phyloP scores from a whole-genome alignment of 2,888 invertebrate species.

The Cyaniris semiargus region DNA sequence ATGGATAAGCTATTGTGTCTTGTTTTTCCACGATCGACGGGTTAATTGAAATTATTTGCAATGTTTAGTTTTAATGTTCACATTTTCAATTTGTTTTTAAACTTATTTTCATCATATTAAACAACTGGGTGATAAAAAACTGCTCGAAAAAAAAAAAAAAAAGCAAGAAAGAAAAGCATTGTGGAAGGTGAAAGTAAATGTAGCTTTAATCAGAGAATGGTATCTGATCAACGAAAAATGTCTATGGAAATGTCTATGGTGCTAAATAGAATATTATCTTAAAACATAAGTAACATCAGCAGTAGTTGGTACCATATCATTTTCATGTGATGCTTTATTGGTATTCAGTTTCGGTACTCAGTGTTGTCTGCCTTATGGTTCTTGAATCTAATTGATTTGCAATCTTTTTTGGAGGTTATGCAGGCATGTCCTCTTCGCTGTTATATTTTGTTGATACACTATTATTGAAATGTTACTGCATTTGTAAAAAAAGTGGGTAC shows the following conservation, averaged over 20 bases:
- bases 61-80: background rate
- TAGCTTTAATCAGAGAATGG: background rate
- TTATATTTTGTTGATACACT: background rate
- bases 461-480: background rate
- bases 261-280: background rate
- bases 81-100: background rate
- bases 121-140: background rate
- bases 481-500: slow-evolving; percentile 26
- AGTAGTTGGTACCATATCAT: background rate
- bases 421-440: too few species aligned
- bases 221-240: background rate
- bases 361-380: too few species aligned
- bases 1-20: too few species aligned
- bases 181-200: background rate
- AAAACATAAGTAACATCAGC: background rate
- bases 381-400: too few species aligned
- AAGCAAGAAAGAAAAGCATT: background rate
- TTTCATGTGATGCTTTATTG: background rate
- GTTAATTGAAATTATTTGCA: background rate
- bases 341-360: background rate
- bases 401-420: too few species aligned
- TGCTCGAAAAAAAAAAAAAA: background rate
- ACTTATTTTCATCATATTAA: background rate
- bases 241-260: background rate
- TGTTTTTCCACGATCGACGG: too few species aligned